Evolutionary conservation across 2,888 invertebrate species (phyloP).

Genomic region (Pomacea canaliculata): DNA sequence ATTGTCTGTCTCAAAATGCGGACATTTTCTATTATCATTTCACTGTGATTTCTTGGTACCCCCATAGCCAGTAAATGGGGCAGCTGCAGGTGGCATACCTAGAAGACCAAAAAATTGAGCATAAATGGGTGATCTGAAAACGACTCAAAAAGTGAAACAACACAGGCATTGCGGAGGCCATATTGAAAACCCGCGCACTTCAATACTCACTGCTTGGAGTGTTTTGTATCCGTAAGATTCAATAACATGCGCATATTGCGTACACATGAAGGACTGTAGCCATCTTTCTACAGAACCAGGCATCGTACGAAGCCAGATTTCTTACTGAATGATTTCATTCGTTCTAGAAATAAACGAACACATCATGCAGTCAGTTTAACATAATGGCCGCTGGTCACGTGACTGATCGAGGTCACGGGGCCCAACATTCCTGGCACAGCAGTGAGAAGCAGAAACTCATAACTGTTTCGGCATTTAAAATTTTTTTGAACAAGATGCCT

Average conservation of each 20-base stretch:
- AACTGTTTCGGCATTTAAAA: not conserved
- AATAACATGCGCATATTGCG: constrained; percentile 61
- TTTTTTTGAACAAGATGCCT: no score
- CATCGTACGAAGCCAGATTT: constrained; percentile 44
- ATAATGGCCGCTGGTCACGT: constrained; percentile 67
- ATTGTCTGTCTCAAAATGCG: constrained; percentile 59
- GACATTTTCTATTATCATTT: constrained; percentile 61
- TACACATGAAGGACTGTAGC: constrained; percentile 66
- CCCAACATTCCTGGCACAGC: not conserved
- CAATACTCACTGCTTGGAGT: constrained; percentile 60
- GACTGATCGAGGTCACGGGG: constrained; percentile 42
- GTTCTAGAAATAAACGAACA: constrained; percentile 30
- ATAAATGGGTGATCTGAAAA: constrained; percentile 14
- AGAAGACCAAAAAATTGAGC: constrained; percentile 34
- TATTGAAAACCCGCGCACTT: constrained; percentile 34
- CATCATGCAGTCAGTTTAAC: constrained; percentile 53
- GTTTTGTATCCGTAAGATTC: constrained; percentile 63
- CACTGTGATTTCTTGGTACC: constrained; percentile 60
- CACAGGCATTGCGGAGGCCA: constrained; percentile 35
- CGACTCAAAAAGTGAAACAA: constrained; percentile 11
- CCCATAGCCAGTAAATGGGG: constrained; percentile 61
- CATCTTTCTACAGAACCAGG: constrained; percentile 62
- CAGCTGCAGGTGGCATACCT: constrained; percentile 62
- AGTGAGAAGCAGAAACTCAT: not conserved
- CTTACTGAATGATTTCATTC: constrained; percentile 27